Evolutionary conservation across 1,140 invertebrate species (phyloP), one percentile per base, ranked within the genome.

Genomic region (Sarcophaga peregrina): DNA sequence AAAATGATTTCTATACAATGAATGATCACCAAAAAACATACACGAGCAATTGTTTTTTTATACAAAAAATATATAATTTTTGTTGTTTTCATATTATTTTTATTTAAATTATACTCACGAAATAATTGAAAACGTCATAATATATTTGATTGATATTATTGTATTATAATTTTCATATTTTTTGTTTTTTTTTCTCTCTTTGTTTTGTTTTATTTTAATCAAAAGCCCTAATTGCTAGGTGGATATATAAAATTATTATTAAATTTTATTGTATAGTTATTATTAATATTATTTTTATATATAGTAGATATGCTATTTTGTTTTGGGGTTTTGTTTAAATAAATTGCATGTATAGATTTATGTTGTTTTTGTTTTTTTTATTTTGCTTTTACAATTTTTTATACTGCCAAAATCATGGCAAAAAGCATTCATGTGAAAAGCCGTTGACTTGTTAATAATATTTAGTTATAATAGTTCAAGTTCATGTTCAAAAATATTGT

Each of bases 401-500:
- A n/a, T 68, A n/a, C 20, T 68, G 46, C 13, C 46, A 80, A 54
- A 46, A 52, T 81, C 50, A 81, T 68, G 15, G 25, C 80, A 68
- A 58, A 47, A 73, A 75, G 73, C 82, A 74, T 62, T 83, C 76
- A 80, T 81, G 25, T 50, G 82, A 37, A 83, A 81, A 80, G n/a
- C 58, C 76, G 82, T 73, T 83, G 82, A 83, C 78, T 83, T 80
- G 82, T 83, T 68, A 81, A 83, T 81, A 80, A 80, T 58, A 62
- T 62, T 78, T 78, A 25, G 75, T 78, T 78, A 78, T 78, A 78
- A 78, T 78, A 78, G 75, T 78, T 78, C 73, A 78, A 83, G 82
- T 83, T 83, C 82, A 78, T 68, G 82, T 78, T 83, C 75, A 80
- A 20, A 20, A 68, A 5, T 6, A 20, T 20, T 20, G 20, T 81